A percentile compares a stretch with the other conserved stretches of the same genome.
These are phyloP conservation scores for Emydoidea blandingii DNA, from an alignment of 2,797 vertebrate genomes.

Conservation along the genomic window DNA sequence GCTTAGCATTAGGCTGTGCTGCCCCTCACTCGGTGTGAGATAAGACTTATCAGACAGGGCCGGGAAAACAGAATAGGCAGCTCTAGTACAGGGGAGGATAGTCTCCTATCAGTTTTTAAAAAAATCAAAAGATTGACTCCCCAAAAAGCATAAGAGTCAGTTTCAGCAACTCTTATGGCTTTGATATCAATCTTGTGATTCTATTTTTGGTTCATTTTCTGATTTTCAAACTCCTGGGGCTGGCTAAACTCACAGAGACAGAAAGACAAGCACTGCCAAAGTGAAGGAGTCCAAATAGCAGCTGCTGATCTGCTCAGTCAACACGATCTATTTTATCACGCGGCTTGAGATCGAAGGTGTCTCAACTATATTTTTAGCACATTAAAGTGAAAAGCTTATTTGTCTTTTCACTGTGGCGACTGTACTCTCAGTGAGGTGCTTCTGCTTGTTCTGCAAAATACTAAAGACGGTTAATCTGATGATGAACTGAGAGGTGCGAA, in stretches of 20 bases:
- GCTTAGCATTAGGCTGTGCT: conserved; percentile 53
- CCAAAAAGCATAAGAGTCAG: conserved; percentile 43
- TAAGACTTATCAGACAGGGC: conserved; percentile 48
- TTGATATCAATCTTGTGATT: conserved; percentile 65
- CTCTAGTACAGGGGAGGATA: conserved; percentile 45
- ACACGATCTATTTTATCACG: conserved; percentile 64
- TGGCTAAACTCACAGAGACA: conserved; percentile 64
- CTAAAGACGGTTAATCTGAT: conserved; percentile 58
- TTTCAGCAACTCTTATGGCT: conserved; percentile 66
- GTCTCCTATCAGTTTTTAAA: conserved; percentile 58
- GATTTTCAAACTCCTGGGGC: conserved; percentile 69
- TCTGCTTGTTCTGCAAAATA: conserved; percentile 63
- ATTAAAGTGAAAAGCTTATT: conserved; percentile 65
- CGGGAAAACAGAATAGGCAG: conserved; percentile 36
- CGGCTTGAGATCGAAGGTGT: conserved; percentile 55
- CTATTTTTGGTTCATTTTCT: conserved; percentile 67
- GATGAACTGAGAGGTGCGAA: conserved; percentile 46
- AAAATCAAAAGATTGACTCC: conserved; percentile 67
- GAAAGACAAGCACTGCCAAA: conserved; percentile 58
- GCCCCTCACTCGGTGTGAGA: conserved; percentile 42
- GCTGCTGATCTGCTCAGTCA: conserved; percentile 67
- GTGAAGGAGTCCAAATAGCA: conserved; percentile 56
- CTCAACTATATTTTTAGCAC: conserved; percentile 70
- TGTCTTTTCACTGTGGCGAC: conserved; percentile 58
- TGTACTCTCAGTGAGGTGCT: conserved; percentile 51